phyloP scores from a whole-genome alignment of 2,797 vertebrate genomes.

The Sebastes kiyomatsui region DNA sequence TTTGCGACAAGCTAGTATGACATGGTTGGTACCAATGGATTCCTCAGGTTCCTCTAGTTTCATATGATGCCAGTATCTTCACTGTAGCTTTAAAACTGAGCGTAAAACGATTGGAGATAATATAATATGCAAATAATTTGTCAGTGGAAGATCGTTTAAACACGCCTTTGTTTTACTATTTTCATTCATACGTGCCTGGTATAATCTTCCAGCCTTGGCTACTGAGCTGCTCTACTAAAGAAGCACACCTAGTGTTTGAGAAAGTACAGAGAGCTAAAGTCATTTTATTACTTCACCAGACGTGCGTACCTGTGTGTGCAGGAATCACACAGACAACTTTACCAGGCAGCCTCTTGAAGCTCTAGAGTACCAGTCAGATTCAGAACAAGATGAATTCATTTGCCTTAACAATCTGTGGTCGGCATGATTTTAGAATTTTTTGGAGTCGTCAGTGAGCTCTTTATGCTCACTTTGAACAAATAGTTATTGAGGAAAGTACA shows the following conservation, averaged over 20 bases:
- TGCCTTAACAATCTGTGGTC: background rate
- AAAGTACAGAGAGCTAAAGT: background rate
- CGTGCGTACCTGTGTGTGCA: background rate
- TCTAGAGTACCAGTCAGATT: background rate
- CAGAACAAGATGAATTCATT: background rate
- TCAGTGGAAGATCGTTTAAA: background rate
- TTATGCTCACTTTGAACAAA: constrained; percentile 12
- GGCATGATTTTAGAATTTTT: background rate
- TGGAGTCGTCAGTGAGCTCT: constrained; percentile 1
- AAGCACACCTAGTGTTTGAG: background rate
- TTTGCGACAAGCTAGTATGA: too few relatives aligned
- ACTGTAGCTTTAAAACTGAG: too few relatives aligned
- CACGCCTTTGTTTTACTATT: background rate
- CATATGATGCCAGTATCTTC: too few relatives aligned
- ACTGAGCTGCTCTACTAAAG: background rate
- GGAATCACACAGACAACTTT: background rate
- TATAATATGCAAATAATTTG: background rate
- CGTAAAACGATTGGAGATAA: too few relatives aligned
- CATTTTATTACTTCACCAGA: background rate
- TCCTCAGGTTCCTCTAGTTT: too few relatives aligned
- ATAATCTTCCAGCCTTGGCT: background rate
- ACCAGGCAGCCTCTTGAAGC: background rate
- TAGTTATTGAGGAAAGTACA: background rate
- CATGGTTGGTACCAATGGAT: too few relatives aligned
- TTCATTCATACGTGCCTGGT: background rate